Evolutionary conservation across 2,888 invertebrate species (phyloP), one percentile per base, ranked within the genome.

Genomic region (Agrypnus murinus): DNA sequence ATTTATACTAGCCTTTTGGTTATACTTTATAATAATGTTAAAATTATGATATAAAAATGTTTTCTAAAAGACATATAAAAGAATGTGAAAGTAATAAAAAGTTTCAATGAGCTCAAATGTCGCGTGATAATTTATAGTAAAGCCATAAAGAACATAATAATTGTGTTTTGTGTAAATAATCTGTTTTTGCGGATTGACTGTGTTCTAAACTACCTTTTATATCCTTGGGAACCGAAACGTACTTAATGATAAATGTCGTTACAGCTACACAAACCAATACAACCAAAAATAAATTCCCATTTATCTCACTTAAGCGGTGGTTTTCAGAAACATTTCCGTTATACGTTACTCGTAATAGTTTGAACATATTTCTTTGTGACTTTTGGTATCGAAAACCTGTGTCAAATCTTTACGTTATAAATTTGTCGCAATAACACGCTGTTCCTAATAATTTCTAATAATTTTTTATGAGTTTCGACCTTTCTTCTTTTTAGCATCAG

Each of bases 251-350:
- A 43, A 65, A 65, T 65, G 40, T 58, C 48, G 14, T 58, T 58
- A 17, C 25, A 25, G n/a, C n/a, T n/a, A 25, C 57, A 43, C 45
- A 57, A 57, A 25, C 65, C 65, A 65, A 65, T 65, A 65, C 46
- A 65, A 58, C 57, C 65, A 25, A 12, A 58, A 65, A 65, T 65
- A 65, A 65, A 65, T 58, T 17, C 65, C 46, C 65, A 65, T 65
- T 58, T 65, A 65, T 65, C 65, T 65, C 65, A 65, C 65, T 65
- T 65, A 65, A 65, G 32, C 46, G 17, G 57, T 40, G 65, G 65
- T 65, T 58, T 65, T 46, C 65, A 65, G 45, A 40, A 57, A 58
- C 45, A 34, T 46, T 57, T 65, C 45, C 57, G 43, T 48, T 32
- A 40, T 65, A 34, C 58, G 12, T 57, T 57, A 58, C 57, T 25